Evolutionary conservation across 1,140 invertebrate species (phyloP), one percentile per base, ranked within the genome.

Genomic region (Halotydeus destructor): DNA sequence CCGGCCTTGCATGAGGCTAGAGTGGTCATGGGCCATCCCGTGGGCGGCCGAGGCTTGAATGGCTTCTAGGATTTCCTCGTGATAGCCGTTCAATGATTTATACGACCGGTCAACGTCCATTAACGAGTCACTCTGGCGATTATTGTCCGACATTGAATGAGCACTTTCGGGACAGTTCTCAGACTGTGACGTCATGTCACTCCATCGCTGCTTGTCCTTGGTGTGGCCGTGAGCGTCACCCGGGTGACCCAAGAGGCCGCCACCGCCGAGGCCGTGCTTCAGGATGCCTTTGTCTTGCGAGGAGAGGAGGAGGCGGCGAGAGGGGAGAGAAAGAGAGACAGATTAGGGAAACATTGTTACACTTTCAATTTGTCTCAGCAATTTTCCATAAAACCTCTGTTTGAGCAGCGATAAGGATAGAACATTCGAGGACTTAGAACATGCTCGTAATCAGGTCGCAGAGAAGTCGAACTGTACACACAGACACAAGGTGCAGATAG

Each of bases 71-170:
- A 91, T 79, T 51, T 85, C 79, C 51, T 86, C 83, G 54, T 86
- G 83, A 57, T 89, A 91, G 19, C 82, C 83, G 61, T 86, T 85
- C 5, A 89, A 61, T 37, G 72, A 81, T 61, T 83, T 81, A 8
- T 86, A 61, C 2, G 72, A 81, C 28, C 76, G 60, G 54, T 86
- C 78, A 50, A 86, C 78, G 52, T 84, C 57, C 3, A 59, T 59
- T 21, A 64, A 53, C n/a, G 49, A 38, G 42, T 58, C 52, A 35
- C 49, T 51, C 31, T 54, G 51, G 33, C 46, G 40, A 12, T 56
- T 50, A 16, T 38, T 43, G 5, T 61, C 58, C 12, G 46, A 44
- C 16, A 25, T 30, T 37, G 24, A 24, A 14, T 38, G 28, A 12
- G 21, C n/a, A 14, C 9, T 19, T 23, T 16, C 5, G 6, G 27